Base-by-base conservation (phyloP, 2,797 vertebrate genomes). In the Distichodus sexfasciatus region DNA sequence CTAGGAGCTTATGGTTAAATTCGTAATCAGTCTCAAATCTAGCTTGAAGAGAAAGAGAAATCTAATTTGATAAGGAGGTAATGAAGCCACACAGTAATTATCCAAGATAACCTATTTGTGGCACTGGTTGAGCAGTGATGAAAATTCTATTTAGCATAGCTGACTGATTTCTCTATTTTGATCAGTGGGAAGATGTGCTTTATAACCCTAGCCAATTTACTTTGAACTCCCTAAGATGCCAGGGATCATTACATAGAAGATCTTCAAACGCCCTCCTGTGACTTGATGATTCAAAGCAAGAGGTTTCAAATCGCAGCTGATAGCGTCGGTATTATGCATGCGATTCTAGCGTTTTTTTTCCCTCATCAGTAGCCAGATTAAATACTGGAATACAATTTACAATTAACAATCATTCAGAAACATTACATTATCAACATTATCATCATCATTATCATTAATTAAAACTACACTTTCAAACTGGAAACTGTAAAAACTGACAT, bases 91-190 rank as follows among this genome's bases (percentile, higher is more conserved):
- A 87, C 86, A 86, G 85, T 88, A 89, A 91, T 91, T 91, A 91
- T 91, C 87, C 88, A 83, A 87, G 88, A 89, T 88, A 90, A 90
- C 84, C 87, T 87, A 88, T 92, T 90, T 86, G 87, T 86, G 84
- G 82, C 86, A 89, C 83, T 89, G 87, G 86, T 89, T 88, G 89
- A 90, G 88, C 90, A 87, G 87, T 89, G 89, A 91, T 90, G 87
- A 90, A 90, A 88, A 88, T 91, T 90, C 88, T 90, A 90, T 91
- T 91, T 89, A 90, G 89, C 89, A 91, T 89, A 89, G 90, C 79
- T 90, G 87, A 86, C 82, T 91, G 90, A 90, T 90, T 91, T 87
- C 86, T 90, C 83, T 84, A 87, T 91, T 91, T 90, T 89, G 84
- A 84, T 91, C 83, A 80, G 81, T 84, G 85, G 72, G 72, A 75